Percentiles rank a stretch among this genome's conserved stretches.
Conservation (phyloP, 2,797 vertebrate species). For the Sebastes matsubarae region DNA sequence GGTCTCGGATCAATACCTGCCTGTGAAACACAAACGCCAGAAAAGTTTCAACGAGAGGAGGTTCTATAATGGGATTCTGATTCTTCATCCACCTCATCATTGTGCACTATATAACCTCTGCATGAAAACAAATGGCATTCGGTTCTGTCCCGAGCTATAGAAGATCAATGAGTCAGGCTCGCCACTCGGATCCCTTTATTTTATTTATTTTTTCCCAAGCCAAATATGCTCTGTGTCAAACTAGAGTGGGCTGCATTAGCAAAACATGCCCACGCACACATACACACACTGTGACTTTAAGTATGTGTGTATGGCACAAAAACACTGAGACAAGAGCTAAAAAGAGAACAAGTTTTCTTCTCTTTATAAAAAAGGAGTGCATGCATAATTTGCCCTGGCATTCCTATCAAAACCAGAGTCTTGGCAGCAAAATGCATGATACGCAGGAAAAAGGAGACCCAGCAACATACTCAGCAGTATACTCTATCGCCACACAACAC, state of each 20-base stretch:
- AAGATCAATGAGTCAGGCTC: constrained; percentile 63
- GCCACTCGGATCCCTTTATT: background rate
- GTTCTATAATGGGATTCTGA: constrained; percentile 61
- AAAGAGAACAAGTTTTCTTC: constrained; percentile 20
- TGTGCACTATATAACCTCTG: constrained; percentile 50
- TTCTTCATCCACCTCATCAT: constrained; percentile 43
- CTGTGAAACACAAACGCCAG: constrained; percentile 28
- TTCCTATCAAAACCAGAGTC: constrained; percentile 52
- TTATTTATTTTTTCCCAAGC: background rate
- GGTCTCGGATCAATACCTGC: constrained; percentile 32
- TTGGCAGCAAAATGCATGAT: constrained; percentile 65
- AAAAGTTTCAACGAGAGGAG: constrained; percentile 36
- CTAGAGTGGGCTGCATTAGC: constrained; percentile 13
- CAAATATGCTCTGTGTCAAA: constrained; percentile 29
- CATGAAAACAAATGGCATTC: constrained; percentile 65
- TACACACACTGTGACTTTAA: background rate
- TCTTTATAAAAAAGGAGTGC: constrained; percentile 21
- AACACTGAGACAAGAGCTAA: constrained; percentile 29
- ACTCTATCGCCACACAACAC: constrained; percentile 22
- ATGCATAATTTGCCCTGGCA: constrained; percentile 54
- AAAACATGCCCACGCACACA: background rate
- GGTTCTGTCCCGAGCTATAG: constrained; percentile 28
- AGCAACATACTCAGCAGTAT: constrained; percentile 66
- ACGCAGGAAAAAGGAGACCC: constrained; percentile 56
- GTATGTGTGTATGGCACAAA: constrained; percentile 11